A percentile compares a stretch with the other conserved stretches of the same genome.
These are phyloP conservation scores for Oostethus manadensis DNA, from an alignment of 2,113 vertebrate species.

Conservation along the genomic window DNA sequence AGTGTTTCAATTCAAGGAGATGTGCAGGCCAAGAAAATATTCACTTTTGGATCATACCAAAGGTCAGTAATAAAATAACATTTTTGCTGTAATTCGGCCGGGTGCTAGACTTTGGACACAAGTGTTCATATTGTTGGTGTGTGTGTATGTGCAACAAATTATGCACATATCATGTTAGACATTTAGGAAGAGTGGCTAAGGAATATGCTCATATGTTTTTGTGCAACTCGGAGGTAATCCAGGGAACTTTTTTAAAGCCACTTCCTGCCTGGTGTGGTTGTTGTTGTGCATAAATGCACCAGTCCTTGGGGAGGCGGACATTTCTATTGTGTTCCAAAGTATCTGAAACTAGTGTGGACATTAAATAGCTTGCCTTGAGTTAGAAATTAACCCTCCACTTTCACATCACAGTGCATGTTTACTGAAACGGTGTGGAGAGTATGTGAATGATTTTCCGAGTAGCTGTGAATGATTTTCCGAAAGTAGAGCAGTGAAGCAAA, in stretches of 20 bases:
- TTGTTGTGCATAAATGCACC: slow-evolving; percentile 33
- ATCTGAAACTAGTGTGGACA: slow-evolving; percentile 11
- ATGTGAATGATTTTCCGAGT: slow-evolving; percentile 10
- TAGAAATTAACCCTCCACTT: slow-evolving; percentile 2
- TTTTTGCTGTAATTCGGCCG: too few species aligned
- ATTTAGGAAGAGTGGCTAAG: slow-evolving; percentile 23
- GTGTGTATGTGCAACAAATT: slow-evolving; percentile 1
- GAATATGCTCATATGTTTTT: slow-evolving; percentile 32
- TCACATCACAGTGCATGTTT: slow-evolving; percentile 2
- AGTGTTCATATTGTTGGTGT: not conserved
- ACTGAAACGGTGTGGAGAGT: not conserved
- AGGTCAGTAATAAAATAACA: too few species aligned
- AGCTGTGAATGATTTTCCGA: slow-evolving; percentile 2
- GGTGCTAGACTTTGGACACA: too few species aligned
- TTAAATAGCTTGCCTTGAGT: slow-evolving; percentile 17
- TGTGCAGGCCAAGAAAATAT: too few species aligned
- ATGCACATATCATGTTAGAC: slow-evolving; percentile 3
- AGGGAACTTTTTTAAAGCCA: slow-evolving; percentile 54
- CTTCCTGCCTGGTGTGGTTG: slow-evolving; percentile 42
- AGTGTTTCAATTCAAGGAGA: too few species aligned
- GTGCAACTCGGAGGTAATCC: slow-evolving; percentile 44
- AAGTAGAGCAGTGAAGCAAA: slow-evolving; percentile 41
- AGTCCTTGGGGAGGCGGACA: slow-evolving; percentile 14
- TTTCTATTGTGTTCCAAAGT: slow-evolving; percentile 41
- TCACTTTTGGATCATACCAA: too few species aligned